Evolutionary conservation across 2,888 invertebrate species (phyloP).

Genomic region (Sphaerophoria rueppellii): DNA sequence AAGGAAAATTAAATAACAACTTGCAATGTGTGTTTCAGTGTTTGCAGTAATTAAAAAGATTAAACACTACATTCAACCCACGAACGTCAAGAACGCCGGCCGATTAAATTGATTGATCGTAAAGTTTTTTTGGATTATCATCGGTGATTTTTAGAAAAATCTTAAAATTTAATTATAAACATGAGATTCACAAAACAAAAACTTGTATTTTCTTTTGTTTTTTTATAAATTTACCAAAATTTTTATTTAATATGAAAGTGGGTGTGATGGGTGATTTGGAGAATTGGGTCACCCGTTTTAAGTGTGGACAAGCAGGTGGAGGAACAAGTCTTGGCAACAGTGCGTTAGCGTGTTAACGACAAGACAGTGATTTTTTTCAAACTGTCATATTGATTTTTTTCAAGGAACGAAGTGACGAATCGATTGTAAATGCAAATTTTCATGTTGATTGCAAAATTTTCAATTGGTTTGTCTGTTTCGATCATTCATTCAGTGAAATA

Average conservation of each 20-base stretch:
- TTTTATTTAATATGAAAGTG: neutral
- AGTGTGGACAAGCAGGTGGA: too few relatives aligned
- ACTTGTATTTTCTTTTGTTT: neutral
- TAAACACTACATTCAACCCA: constrained; percentile 41
- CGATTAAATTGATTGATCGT: constrained; percentile 69
- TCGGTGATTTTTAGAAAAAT: constrained; percentile 53
- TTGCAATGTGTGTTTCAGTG: neutral
- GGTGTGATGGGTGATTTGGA: too few relatives aligned
- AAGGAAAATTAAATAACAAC: constrained; percentile 27
- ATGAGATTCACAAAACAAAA: neutral
- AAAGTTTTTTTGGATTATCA: constrained; percentile 45
- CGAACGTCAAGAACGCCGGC: constrained; percentile 54
- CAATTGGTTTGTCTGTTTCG: too few relatives aligned
- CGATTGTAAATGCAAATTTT: too few relatives aligned
- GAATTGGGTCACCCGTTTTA: too few relatives aligned
- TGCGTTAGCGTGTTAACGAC: too few relatives aligned
- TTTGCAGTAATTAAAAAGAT: constrained; percentile 37
- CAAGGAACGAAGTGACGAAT: too few relatives aligned
- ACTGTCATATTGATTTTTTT: too few relatives aligned
- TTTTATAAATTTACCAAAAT: neutral
- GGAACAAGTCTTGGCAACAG: too few relatives aligned
- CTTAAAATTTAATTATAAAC: constrained; percentile 37
- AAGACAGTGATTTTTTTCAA: too few relatives aligned
- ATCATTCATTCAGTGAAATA: too few relatives aligned
- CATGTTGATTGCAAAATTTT: too few relatives aligned